Evolutionary conservation across 2,113 vertebrate species (phyloP).

Genomic region (Gambusia affinis): DNA sequence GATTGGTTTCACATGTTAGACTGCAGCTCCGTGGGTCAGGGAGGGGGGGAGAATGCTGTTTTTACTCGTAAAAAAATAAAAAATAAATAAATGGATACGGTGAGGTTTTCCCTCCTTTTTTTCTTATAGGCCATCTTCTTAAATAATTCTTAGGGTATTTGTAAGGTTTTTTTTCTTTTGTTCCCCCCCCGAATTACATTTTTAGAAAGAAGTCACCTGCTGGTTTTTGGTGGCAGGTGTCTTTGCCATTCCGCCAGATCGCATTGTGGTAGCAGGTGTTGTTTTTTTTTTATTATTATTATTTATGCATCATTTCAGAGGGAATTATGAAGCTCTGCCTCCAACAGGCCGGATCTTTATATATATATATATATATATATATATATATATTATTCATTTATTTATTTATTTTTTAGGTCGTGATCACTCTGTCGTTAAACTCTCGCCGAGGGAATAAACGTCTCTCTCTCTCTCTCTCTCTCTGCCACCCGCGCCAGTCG

Average conservation of each 20-base stretch:
- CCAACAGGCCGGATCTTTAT: conserved; percentile 16
- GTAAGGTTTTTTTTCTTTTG: too few species aligned
- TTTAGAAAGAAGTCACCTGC: background rate
- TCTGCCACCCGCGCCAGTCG: conserved; percentile 51
- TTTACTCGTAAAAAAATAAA: background rate
- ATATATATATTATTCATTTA: background rate
- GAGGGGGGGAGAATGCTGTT: background rate
- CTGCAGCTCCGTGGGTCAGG: background rate
- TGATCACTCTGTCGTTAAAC: conserved; percentile 25
- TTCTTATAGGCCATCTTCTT: background rate
- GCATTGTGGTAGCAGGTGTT: conserved; percentile 40
- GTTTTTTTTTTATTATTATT: background rate
- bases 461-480: conserved; percentile 5
- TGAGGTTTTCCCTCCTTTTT: too few species aligned
- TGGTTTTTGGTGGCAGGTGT: background rate
- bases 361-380: too few species aligned
- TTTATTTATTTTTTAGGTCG: background rate
- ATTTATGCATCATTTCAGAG: conserved; percentile 25
- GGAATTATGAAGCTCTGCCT: background rate
- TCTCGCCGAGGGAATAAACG: background rate
- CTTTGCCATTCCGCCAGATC: background rate
- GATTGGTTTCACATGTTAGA: conserved; percentile 23
- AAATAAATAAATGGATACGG: too few species aligned
- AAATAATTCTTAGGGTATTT: too few species aligned
- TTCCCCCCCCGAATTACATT: background rate